phyloP scores from a whole-genome alignment of 2,888 invertebrate species.

The Acleris cristana region DNA sequence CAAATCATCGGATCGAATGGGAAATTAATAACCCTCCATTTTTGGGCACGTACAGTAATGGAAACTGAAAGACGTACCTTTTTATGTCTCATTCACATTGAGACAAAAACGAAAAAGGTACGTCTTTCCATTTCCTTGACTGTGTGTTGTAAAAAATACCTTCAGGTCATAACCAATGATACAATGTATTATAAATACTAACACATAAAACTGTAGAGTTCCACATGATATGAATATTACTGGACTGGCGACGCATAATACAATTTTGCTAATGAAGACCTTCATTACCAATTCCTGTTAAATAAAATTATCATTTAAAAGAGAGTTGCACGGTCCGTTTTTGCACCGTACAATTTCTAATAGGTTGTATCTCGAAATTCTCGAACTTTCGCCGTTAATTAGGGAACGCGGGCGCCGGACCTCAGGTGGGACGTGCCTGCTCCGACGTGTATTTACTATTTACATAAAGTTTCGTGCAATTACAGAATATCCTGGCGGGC shows the following conservation, averaged over 20 bases:
- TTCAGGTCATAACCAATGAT: too few species aligned
- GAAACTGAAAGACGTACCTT: too few species aligned
- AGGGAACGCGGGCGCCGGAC: slow-evolving; percentile 55
- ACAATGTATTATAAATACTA: too few species aligned
- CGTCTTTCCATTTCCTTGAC: too few species aligned
- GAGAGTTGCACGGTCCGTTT: slow-evolving; percentile 32
- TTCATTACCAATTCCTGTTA: slow-evolving; percentile 30
- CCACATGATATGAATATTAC: not conserved
- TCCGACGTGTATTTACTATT: slow-evolving; percentile 63
- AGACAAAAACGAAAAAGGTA: too few species aligned
- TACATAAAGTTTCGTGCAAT: slow-evolving; percentile 67
- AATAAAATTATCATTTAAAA: slow-evolving; percentile 33
- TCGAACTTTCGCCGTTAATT: slow-evolving; percentile 72
- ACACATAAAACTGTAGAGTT: not conserved
- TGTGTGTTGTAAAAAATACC: too few species aligned
- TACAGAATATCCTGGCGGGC: slow-evolving; percentile 47
- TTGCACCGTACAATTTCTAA: slow-evolving; percentile 51
- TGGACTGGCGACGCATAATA: not conserved
- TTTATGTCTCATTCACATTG: too few species aligned
- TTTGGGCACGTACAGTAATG: too few species aligned
- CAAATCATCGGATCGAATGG: too few species aligned
- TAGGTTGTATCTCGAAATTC: slow-evolving; percentile 52
- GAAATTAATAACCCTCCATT: too few species aligned
- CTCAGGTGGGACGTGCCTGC: slow-evolving; percentile 66
- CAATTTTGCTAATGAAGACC: slow-evolving; percentile 13